Percentiles rank a stretch among this genome's conserved stretches.
phyloP scores from a whole-genome alignment of 2,888 invertebrate species.

The Griposia aprilina region DNA sequence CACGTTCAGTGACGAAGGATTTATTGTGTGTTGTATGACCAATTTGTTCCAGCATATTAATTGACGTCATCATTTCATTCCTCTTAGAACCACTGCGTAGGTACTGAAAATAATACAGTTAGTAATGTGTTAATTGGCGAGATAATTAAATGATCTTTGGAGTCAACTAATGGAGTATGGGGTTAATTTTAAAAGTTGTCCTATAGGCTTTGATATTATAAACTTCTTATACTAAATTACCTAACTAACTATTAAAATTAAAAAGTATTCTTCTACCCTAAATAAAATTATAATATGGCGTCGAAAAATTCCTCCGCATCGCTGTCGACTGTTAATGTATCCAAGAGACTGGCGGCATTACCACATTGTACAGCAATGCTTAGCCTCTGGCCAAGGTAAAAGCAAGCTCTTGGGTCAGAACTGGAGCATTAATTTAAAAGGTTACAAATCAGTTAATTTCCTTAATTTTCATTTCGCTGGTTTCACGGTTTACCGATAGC shows the following conservation, averaged over 20 bases:
- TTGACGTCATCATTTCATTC: constrained; percentile 54
- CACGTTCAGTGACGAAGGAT: constrained; percentile 33
- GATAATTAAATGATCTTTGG: not conserved
- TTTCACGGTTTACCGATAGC: not conserved
- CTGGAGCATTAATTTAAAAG: not conserved
- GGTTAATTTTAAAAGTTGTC: not conserved
- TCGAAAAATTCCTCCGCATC: not conserved
- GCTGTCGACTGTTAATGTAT: not conserved
- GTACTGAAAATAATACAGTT: not conserved
- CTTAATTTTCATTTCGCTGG: not conserved
- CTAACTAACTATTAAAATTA: not conserved
- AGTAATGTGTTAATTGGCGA: not conserved
- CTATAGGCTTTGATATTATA: not conserved
- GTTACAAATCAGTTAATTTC: not conserved
- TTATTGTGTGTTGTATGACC: constrained; percentile 14
- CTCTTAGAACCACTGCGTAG: constrained; percentile 24
- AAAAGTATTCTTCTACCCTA: not conserved
- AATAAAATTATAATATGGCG: not conserved
- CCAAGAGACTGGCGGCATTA: not conserved
- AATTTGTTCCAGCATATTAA: not conserved
- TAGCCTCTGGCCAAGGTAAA: not conserved
- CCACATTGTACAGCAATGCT: not conserved
- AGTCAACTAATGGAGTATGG: not conserved
- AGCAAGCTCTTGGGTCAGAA: not conserved
- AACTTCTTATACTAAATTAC: not conserved